Base-by-base conservation (phyloP, 1,140 invertebrate genomes). In the Palaemon carinicauda region DNA sequence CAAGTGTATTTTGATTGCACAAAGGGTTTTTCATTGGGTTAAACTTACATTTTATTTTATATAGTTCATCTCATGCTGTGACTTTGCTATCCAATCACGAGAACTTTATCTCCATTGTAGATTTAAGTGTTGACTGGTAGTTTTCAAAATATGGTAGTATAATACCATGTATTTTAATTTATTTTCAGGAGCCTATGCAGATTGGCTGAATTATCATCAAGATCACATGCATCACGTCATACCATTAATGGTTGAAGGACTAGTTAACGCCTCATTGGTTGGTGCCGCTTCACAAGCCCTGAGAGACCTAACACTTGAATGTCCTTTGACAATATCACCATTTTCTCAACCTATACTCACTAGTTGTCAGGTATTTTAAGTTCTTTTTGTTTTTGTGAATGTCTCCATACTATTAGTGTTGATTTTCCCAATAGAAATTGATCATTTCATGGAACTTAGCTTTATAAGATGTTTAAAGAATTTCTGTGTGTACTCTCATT, bases 171-270 rank as follows among this genome's bases (percentile, higher is more conserved):
- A 19, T 24, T 54, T 33, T 79, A 5, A 17, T 19, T 79, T 5
- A 27, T 52, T 69, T 85, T 15, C 75, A 88, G 88, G 88, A 19
- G 88, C 86, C 5, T 89, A 89, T 77, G 88, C 86, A 33, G 88
- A 89, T 65, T 89, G 88, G 88, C 73, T 89, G 71, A 89, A 89
- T 74, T 89, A 88, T 53, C 88, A 89, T 56, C 88, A 89, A 53
- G 86, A 89, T 29, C 80, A 88, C 71, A 73, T 89, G 69, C 85
- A 89, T n/a, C 83, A 87, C 78, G 88, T 89, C 14, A 87, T 89
- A 65, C 88, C 88, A 9, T 60, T 89, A 19, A 89, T 89, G 88
- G 87, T 89, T 10, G 88, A 81, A 14, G 88, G 85, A n/a, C 82
- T 89, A 19, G 85, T 87, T 77, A 89, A 89, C 60, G 82, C 85